Conservation (phyloP, 23 tunicate species). For the Trididemnum miniatum region DNA sequence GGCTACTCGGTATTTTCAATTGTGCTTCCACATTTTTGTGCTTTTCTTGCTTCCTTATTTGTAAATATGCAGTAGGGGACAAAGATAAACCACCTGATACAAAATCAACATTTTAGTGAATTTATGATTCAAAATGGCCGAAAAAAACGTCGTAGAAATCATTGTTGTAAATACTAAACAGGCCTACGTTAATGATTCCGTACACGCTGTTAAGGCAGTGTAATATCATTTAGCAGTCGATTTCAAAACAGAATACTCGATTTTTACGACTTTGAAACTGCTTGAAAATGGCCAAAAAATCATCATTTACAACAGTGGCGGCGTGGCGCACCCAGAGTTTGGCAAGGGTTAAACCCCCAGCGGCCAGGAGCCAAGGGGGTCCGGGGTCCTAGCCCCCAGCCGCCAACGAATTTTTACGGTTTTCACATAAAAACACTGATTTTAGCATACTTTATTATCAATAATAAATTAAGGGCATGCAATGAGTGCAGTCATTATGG, state of each 20-base stretch:
- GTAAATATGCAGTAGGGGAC: not conserved
- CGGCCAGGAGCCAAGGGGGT: too few relatives aligned
- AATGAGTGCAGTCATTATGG: too few relatives aligned
- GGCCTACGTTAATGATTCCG: not conserved
- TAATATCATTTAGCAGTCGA: not conserved
- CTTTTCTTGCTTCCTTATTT: too few relatives aligned
- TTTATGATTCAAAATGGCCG: conserved; percentile 10
- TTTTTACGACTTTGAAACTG: not conserved
- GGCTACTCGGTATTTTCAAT: too few relatives aligned
- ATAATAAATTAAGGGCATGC: too few relatives aligned
- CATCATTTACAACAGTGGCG: conserved; percentile 10
- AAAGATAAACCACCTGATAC: not conserved
- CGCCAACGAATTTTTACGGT: too few relatives aligned
- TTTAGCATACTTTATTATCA: too few relatives aligned
- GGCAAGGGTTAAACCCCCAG: too few relatives aligned
- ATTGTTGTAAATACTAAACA: not conserved
- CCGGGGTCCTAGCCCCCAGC: too few relatives aligned
- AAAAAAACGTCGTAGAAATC: not conserved
- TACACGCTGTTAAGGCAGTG: not conserved
- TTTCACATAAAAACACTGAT: too few relatives aligned
- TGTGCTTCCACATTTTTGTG: too few relatives aligned
- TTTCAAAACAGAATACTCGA: not conserved
- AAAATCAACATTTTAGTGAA: not conserved
- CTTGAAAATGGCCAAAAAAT: conserved; percentile 13
- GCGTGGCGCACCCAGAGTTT: too few relatives aligned